A percentile compares a stretch with the other conserved stretches of the same genome.
Conservation (phyloP, 2,113 vertebrate genomes). For the Thomomys bottae region DNA sequence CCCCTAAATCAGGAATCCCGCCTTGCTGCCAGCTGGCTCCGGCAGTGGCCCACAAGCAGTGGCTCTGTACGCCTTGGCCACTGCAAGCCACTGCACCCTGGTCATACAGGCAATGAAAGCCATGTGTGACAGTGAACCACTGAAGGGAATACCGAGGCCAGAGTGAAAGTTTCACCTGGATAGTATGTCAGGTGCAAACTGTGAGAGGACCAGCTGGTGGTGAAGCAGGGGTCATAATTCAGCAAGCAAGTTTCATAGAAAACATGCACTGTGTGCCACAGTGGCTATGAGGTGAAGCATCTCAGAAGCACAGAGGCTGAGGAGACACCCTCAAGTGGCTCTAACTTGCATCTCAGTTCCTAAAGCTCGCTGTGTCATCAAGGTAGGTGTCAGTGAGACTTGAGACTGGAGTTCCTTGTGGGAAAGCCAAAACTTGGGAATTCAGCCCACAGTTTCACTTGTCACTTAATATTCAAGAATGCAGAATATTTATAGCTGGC, state of each 20-base stretch:
- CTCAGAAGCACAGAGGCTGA: fast-evolving
- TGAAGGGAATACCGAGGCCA: neutral
- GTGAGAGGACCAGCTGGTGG: neutral
- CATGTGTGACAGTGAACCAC: neutral
- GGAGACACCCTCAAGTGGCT: neutral
- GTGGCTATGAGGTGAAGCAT: neutral
- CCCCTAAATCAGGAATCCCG: no score
- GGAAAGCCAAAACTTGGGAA: neutral
- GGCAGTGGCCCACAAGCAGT: no score
- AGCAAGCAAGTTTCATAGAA: no score
- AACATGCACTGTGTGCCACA: no score
- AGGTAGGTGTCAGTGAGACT: no score
- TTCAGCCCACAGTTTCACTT: neutral
- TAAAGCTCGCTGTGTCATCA: no score
- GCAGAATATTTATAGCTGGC: neutral
- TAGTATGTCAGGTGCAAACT: neutral
- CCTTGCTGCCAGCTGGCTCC: no score
- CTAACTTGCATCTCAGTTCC: neutral
- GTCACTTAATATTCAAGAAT: neutral
- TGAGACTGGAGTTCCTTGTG: neutral
- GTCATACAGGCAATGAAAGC: neutral
- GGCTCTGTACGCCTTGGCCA: no score
- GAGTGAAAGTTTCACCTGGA: neutral
- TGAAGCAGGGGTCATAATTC: no score
- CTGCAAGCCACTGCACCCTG: neutral